Evolutionary conservation across 2,113 vertebrate species (phyloP).

Genomic region (Eudorcas thomsonii): DNA sequence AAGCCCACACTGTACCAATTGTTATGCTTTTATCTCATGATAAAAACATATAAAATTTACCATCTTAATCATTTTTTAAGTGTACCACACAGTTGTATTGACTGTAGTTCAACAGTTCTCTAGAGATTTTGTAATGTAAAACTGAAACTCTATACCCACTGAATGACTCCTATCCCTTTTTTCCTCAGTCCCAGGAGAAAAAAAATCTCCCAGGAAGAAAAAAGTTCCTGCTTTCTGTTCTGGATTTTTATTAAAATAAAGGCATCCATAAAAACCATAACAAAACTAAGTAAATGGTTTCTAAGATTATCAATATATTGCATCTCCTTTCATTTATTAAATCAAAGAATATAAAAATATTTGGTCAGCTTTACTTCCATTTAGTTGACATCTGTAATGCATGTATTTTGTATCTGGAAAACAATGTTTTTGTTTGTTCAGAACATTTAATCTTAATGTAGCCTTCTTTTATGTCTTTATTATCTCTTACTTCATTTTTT

Average conservation of each 20-base stretch:
- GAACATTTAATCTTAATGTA: neutral
- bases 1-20: neutral
- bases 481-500: neutral
- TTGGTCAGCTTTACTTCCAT: neutral
- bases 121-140: neutral
- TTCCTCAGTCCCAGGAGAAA: neutral
- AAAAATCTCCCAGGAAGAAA: neutral
- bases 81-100: neutral
- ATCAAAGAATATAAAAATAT: neutral
- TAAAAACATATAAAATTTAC: neutral
- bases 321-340: neutral
- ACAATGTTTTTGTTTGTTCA: neutral
- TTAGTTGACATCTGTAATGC: neutral
- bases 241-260: neutral
- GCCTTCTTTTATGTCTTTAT: neutral
- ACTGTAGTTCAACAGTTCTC: neutral
- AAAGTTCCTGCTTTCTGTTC: neutral
- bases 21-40: neutral
- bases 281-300: neutral
- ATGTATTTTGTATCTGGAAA: neutral
- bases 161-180: accelerated
- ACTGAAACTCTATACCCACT: neutral
- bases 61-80: neutral
- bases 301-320: neutral
- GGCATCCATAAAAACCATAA: neutral